A percentile compares a stretch with the other conserved stretches of the same genome.
Evolutionary conservation across 92 coral and sea anemone species (phyloP).

Genomic region (Bergia puertoricense): DNA sequence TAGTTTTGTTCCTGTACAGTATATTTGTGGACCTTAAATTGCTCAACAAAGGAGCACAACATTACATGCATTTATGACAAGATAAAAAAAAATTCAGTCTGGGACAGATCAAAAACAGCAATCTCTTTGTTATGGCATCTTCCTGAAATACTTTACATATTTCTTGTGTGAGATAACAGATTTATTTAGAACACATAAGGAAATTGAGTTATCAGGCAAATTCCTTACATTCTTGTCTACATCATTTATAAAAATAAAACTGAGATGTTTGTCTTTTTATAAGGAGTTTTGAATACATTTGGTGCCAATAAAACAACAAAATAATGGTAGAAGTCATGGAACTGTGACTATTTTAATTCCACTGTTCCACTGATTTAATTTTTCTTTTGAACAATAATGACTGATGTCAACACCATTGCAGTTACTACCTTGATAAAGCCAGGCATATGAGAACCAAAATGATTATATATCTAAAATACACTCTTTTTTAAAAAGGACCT

Average conservation of each 20-base stretch:
- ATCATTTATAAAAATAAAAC: neutral
- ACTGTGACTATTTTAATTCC: too few relatives aligned
- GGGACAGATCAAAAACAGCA: slow-evolving; percentile 5
- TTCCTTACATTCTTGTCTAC: neutral
- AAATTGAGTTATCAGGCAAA: slow-evolving; percentile 15
- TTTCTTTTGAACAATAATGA: too few relatives aligned
- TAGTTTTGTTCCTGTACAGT: neutral
- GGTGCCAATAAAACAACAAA: too few relatives aligned
- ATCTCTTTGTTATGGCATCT: neutral
- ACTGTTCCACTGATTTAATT: too few relatives aligned
- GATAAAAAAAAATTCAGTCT: neutral
- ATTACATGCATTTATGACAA: neutral
- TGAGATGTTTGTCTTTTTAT: neutral
- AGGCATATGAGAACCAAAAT: too few relatives aligned
- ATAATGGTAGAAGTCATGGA: too few relatives aligned
- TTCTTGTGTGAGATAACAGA: neutral
- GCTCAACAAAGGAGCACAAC: too few relatives aligned
- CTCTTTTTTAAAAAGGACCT: too few relatives aligned
- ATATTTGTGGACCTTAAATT: neutral
- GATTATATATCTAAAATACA: too few relatives aligned
- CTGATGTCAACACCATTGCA: too few relatives aligned
- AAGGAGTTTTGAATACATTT: neutral
- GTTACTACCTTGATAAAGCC: too few relatives aligned
- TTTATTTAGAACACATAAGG: neutral
- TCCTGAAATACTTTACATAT: slow-evolving; percentile 9